Conservation (phyloP, 2,797 vertebrate genomes). For the Podarcis siculus region DNA sequence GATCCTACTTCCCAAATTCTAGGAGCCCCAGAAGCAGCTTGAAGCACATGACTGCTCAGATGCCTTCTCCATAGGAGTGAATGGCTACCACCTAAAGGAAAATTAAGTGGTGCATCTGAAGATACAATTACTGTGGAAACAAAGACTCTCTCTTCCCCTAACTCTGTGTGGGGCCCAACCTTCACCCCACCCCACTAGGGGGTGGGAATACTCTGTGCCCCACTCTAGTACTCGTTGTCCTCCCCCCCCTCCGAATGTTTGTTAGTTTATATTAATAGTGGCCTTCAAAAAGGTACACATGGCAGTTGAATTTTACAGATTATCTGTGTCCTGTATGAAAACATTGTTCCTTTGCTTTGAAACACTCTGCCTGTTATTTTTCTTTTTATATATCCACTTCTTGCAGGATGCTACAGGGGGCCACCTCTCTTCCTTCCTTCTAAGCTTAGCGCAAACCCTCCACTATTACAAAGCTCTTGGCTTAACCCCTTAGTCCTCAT, state of each 20-base stretch:
- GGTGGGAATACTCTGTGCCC: too few relatives aligned
- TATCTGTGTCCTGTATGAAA: neutral
- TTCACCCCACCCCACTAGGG: neutral
- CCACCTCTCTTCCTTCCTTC: neutral
- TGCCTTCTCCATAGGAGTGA: neutral
- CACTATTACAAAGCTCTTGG: neutral
- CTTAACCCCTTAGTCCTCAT: neutral
- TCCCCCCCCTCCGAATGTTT: neutral
- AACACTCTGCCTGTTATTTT: neutral
- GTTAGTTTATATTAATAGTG: neutral
- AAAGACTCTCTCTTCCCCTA: neutral
- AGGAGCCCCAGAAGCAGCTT: neutral
- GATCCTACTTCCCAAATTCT: neutral
- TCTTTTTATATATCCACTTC: neutral
- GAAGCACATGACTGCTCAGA: neutral
- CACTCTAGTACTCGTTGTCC: neutral
- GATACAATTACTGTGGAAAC: neutral
- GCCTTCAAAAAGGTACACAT: neutral
- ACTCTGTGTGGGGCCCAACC: neutral
- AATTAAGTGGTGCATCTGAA: neutral
- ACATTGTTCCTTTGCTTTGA: neutral
- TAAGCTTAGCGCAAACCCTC: neutral
- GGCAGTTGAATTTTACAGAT: neutral
- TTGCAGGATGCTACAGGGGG: neutral
- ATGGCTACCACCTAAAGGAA: neutral